Base-by-base conservation (phyloP, 2,888 invertebrate species). In the Trichogramma evanescens region DNA sequence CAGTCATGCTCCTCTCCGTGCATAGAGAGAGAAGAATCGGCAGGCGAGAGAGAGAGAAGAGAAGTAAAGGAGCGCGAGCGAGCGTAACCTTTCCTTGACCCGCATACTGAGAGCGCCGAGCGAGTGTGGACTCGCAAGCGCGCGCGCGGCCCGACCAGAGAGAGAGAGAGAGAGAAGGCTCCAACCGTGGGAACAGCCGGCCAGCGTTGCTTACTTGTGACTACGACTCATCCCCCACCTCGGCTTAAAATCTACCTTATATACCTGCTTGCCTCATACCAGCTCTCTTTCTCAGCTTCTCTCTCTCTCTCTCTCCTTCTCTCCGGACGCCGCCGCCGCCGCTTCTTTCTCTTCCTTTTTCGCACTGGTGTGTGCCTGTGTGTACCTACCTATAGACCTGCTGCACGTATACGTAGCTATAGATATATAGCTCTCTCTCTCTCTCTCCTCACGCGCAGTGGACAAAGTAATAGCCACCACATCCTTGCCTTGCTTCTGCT, bases 81-180 rank as follows among this genome's bases (percentile, higher is more conserved):
- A 72, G 71, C 72, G 80, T 82, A 82, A 82, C 82, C 82, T 82
- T 82, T 82, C 83, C 82, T 83, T 82, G 82, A 82, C 82, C 82
- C 81, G 83, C 82, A 82, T 83, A 82, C 82, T 82, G 82, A 82
- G 80, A 81, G 76, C 81, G 55, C 57, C 41, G 26, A 26, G 26
- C 26, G 26, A 26, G 26, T 26, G 26, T 26, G 26, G 26, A 26
- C 26, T 26, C 26, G 26, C 26, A 26, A 26, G 26, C 26, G 26
- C 26, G 13, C 13, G 26, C 26, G 81, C 80, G 81, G 79, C 81
- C 82, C 79, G 82, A 82, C 82, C 82, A 82, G 59, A 46, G 26
- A 26, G 26, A 26, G 26, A 26, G 26, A 26, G 26, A 26, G 26
- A 26, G 26, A 26, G 26, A 26, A 26, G 81, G 79, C 81, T 82